Percentiles rank a stretch among this genome's conserved stretches.
Evolutionary conservation across 2,113 vertebrate genomes (phyloP).

Genomic region (Triplophysa dalaica): DNA sequence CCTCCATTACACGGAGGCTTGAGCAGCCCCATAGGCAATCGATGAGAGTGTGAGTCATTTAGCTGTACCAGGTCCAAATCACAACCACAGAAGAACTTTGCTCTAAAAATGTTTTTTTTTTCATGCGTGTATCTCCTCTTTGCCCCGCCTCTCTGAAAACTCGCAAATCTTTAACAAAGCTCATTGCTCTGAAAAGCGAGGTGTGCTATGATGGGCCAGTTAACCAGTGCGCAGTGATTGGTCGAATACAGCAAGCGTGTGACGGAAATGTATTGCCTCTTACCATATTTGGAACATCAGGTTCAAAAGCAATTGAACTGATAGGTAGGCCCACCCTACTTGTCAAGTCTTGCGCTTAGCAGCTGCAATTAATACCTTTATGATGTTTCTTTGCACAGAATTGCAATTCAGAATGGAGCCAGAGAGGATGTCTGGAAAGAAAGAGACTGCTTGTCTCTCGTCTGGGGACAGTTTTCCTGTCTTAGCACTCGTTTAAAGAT

Average conservation of each 20-base stretch:
- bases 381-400: slow-evolving; percentile 29
- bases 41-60: slow-evolving; percentile 44
- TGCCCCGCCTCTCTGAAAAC: no score
- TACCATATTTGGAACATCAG: no score
- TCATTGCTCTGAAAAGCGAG: no score
- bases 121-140: no score
- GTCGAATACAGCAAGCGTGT: no score
- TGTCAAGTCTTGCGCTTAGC: slow-evolving; percentile 14
- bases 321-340: background rate
- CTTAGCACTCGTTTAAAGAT: slow-evolving; percentile 35
- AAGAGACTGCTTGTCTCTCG: slow-evolving; percentile 2
- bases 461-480: slow-evolving; percentile 40
- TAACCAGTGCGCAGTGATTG: no score
- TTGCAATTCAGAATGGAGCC: slow-evolving; percentile 14
- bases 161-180: no score
- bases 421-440: slow-evolving; percentile 8
- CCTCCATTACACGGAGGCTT: slow-evolving; percentile 52
- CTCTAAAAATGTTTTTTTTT: background rate
- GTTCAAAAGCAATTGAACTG: no score
- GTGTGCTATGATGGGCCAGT: no score
- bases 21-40: slow-evolving; percentile 49
- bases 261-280: no score
- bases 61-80: slow-evolving; percentile 23
- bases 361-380: slow-evolving; percentile 46
- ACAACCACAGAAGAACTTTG: slow-evolving; percentile 20